Base-by-base conservation (phyloP, 2,888 invertebrate genomes). In the Fragum fragum region DNA sequence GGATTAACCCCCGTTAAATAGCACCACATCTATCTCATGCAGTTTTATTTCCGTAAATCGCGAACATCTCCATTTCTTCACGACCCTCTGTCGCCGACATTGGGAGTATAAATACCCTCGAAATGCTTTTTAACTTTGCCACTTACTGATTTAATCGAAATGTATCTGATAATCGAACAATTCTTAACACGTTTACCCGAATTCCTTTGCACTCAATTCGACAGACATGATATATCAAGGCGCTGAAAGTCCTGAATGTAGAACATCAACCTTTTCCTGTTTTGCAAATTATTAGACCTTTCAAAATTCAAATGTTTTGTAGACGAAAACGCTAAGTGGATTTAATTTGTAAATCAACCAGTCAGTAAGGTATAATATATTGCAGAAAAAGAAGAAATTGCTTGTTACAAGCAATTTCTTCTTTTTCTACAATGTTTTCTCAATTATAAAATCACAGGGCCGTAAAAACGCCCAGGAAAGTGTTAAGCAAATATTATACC, bases 61-160 rank as follows among this genome's bases (percentile, higher is more conserved):
- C 42, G 32, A 21, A 14, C 6, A 66, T 66, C 66, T 66, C 14
- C 66, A 39, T 42, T 42, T 9, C 21, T 23, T 21, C 26, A 42
- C 21, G 66, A 66, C 66, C 66, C 42, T 66, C 66, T 66, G 66
- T 66, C 66, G 66, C 66, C 66, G 36, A 2, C 18, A 39, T 18
- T 66, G n/a, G 42, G 21, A 66, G 42, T 21, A 7, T 66, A 66
- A 39, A 39, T 61, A 61, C 32, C 29, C 29, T 5, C 11, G 32
- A 32, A 29, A 61, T 26, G 11, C 57, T n/a, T 47, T 47, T 47
- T 47, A 47, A 47, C 47, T 47, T 47, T 16, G n/a, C 47, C 47
- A n/a, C 47, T 47, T n/a, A 47, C 47, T 47, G 47, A 47, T 47
- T 47, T 47, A 47, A 47, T 47, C 47, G 47, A 47, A 47, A 47